Evolutionary conservation across 2,888 invertebrate genomes (phyloP).

Genomic region (Amblyjoppa fuscipennis): DNA sequence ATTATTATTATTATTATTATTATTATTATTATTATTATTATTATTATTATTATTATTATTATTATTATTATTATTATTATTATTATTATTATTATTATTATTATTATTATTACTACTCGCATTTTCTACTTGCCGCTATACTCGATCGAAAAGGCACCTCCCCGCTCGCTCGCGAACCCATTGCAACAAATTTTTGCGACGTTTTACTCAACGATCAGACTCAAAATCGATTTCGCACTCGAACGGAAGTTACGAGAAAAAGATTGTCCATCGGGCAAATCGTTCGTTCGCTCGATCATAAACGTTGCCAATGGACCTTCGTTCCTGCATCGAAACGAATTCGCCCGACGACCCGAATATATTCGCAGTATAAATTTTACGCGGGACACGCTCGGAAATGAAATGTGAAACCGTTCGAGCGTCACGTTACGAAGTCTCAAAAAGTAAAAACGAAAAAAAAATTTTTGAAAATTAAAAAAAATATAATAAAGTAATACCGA

Average conservation of each 20-base stretch:
- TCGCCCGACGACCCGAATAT: background rate
- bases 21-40: slow-evolving; percentile 11
- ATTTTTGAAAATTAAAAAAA: background rate
- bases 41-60: background rate
- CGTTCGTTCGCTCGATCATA: slow-evolving; percentile 13
- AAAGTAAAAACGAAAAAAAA: slow-evolving; percentile 17
- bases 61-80: slow-evolving; percentile 13
- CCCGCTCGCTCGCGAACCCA: slow-evolving; percentile 31
- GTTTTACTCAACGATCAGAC: slow-evolving; percentile 19
- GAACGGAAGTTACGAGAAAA: slow-evolving; percentile 8
- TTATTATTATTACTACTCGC: slow-evolving; percentile 48
- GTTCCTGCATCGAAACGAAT: background rate
- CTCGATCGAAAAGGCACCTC: slow-evolving; percentile 11
- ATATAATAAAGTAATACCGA: slow-evolving; percentile 11
- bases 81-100: slow-evolving; percentile 35
- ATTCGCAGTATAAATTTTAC: slow-evolving; percentile 13
- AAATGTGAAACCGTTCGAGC: background rate
- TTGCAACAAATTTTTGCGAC: slow-evolving; percentile 39
- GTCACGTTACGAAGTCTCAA: background rate
- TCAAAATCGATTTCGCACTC: slow-evolving; percentile 11
- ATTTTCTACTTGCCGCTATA: slow-evolving; percentile 60
- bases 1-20: slow-evolving; percentile 35
- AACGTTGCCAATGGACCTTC: slow-evolving; percentile 36
- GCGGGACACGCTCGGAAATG: background rate
- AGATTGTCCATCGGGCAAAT: background rate